These are phyloP conservation scores for Linepithema humile DNA, from an alignment of 1,140 invertebrate species.

Conservation along the genomic window DNA sequence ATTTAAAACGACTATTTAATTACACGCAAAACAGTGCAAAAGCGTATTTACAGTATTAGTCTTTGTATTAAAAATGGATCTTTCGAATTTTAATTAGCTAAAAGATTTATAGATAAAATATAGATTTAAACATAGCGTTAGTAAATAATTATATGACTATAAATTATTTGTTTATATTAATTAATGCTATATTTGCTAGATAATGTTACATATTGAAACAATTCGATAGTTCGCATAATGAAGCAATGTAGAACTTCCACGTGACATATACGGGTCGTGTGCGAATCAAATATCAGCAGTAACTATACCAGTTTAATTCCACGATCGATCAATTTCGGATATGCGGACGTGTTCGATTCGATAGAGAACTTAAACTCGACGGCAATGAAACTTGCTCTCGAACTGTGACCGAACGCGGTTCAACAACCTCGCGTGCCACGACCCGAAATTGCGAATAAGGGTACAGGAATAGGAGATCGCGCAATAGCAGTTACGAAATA, in stretches of 20 bases:
- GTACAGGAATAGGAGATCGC: neutral
- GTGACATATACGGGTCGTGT: neutral
- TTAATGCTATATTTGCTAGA: neutral
- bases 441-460: conserved; percentile 49
- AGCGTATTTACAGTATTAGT: too few species aligned
- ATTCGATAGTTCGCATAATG: neutral
- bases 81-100: too few species aligned
- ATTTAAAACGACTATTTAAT: too few species aligned
- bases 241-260: conserved; percentile 8
- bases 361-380: conserved; percentile 12
- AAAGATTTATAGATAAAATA: too few species aligned
- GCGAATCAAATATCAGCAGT: neutral
- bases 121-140: too few species aligned
- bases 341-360: conserved; percentile 16
- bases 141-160: too few species aligned
- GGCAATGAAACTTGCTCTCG: conserved; percentile 48
- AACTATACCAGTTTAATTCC: conserved; percentile 5
- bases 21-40: too few species aligned
- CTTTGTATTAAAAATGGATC: too few species aligned
- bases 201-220: neutral
- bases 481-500: conserved; percentile 35
- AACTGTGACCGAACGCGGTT: conserved; percentile 40
- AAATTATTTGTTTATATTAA: neutral
- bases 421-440: conserved; percentile 65
- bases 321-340: conserved; percentile 50